These are phyloP conservation scores for Halichoerus grypus DNA, from an alignment of 2,113 vertebrate genomes.

Conservation along the genomic window DNA sequence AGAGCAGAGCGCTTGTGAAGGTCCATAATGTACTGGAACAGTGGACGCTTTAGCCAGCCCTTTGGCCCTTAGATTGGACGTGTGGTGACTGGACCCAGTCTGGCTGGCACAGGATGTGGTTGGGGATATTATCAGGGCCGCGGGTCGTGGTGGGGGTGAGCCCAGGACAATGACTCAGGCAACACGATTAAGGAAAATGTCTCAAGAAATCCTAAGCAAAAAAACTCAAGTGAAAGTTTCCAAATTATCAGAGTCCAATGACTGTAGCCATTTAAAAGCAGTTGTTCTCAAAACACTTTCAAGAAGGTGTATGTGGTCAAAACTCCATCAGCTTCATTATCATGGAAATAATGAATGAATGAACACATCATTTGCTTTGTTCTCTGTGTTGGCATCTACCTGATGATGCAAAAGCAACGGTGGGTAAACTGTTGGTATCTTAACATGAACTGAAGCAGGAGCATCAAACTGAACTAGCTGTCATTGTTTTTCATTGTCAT, in stretches of 20 bases:
- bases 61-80: not conserved
- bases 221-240: not conserved
- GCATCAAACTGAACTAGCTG: not conserved
- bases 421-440: not conserved
- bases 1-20: not conserved
- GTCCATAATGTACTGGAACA: not conserved
- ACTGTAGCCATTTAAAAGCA: not conserved
- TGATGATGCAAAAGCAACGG: not conserved
- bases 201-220: not conserved
- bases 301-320: not conserved
- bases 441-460: not conserved
- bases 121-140: not conserved
- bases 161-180: not conserved
- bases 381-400: not conserved
- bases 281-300: not conserved
- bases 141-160: not conserved
- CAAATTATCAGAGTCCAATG: not conserved
- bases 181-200: not conserved
- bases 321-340: not conserved
- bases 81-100: not conserved
- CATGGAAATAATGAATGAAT: not conserved
- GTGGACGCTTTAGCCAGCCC: not conserved
- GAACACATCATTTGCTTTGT: not conserved
- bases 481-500: not conserved
- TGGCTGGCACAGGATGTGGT: not conserved